phyloP scores from a whole-genome alignment of 2,888 invertebrate species.

The Megamerina dolium region DNA sequence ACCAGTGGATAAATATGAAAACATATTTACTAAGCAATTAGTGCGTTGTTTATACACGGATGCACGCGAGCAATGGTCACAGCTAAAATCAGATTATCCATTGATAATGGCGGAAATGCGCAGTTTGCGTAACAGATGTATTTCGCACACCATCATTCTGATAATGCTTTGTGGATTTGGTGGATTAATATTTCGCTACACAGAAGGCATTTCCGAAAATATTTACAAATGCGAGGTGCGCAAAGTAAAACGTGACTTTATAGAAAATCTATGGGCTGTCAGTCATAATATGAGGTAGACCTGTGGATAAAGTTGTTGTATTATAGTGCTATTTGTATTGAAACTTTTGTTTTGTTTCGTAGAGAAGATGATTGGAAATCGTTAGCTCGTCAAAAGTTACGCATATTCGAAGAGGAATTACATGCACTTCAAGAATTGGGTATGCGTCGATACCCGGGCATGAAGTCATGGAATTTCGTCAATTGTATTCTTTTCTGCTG shows the following conservation, averaged over 20 bases:
- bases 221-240: conserved; percentile 85
- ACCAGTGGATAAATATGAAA: background rate
- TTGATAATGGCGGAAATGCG: conserved; percentile 54
- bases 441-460: conserved; percentile 75
- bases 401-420: conserved; percentile 80
- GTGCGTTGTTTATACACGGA: conserved; percentile 49
- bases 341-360: conserved; percentile 36
- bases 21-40: conserved; percentile 34
- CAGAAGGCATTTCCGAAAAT: conserved; percentile 79
- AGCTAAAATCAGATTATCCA: conserved; percentile 56
- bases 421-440: conserved; percentile 80
- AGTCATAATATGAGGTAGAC: conserved; percentile 71
- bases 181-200: conserved; percentile 71
- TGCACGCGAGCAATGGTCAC: conserved; percentile 53
- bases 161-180: conserved; percentile 72
- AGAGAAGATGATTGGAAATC: conserved; percentile 88
- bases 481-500: conserved; percentile 81
- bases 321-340: background rate
- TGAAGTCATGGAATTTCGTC: conserved; percentile 80
- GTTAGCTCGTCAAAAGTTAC: conserved; percentile 70
- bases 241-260: conserved; percentile 77
- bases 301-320: background rate
- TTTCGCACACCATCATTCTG: conserved; percentile 62
- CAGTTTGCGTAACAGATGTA: conserved; percentile 59
- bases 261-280: conserved; percentile 74